Conservation (phyloP, 2,888 invertebrate genomes). For the Nymphalis c-album region DNA sequence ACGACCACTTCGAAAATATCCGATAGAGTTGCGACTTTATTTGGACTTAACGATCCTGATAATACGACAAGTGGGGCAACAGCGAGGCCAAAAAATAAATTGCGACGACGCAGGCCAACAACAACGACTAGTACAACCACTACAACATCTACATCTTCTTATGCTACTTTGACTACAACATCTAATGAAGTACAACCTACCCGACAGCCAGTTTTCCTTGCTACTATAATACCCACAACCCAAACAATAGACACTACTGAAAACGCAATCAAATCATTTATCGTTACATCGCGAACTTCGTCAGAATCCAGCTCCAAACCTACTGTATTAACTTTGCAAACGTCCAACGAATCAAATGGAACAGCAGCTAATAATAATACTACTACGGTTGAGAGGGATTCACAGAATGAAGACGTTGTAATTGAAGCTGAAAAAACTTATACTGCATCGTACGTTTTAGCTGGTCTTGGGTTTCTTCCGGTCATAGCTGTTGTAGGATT, state of each 20-base stretch:
- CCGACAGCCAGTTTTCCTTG: constrained; percentile 29
- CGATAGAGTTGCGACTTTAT: constrained; percentile 58
- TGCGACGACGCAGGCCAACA: constrained; percentile 69
- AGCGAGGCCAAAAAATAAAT: constrained; percentile 59
- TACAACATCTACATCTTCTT: constrained; percentile 48
- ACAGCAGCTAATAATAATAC: constrained; percentile 50
- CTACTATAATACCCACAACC: constrained; percentile 37
- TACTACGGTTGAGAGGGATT: constrained; percentile 50
- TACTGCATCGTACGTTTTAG: constrained; percentile 82
- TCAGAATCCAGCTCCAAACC: constrained; percentile 65
- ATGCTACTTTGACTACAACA: constrained; percentile 39
- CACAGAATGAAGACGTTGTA: constrained; percentile 76
- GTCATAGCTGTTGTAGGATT: constrained; percentile 81
- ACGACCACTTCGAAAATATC: constrained; percentile 56
- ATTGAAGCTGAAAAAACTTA: constrained; percentile 82
- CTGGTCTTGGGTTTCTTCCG: constrained; percentile 82
- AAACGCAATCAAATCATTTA: constrained; percentile 54
- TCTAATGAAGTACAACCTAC: constrained; percentile 22
- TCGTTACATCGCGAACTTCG: constrained; percentile 73
- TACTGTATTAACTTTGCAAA: constrained; percentile 48
- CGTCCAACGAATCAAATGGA: constrained; percentile 44
- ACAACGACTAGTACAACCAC: constrained; percentile 68
- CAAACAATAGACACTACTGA: constrained; percentile 47
- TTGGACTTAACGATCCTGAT: constrained; percentile 55
- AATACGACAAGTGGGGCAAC: constrained; percentile 54